These are phyloP conservation scores for Spilosoma lubricipeda DNA, from an alignment of 2,888 invertebrate species.

Conservation along the genomic window DNA sequence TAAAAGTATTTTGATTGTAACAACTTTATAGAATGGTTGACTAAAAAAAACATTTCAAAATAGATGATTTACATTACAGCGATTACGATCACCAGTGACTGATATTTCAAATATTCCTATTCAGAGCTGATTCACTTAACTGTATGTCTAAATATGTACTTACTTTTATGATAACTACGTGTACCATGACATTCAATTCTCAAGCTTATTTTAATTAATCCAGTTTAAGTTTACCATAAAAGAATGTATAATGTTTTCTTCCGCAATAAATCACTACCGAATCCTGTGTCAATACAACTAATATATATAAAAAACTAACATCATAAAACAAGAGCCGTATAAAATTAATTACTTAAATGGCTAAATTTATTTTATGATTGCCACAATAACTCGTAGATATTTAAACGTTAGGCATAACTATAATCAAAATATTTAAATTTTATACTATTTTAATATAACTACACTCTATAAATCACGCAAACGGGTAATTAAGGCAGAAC, in stretches of 20 bases:
- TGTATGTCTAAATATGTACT: neutral
- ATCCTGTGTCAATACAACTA: conserved; percentile 16
- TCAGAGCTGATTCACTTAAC: neutral
- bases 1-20: neutral
- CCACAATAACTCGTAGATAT: conserved; percentile 39
- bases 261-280: conserved; percentile 14
- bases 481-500: conserved; percentile 40
- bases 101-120: neutral
- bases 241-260: neutral
- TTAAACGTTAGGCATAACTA: conserved; percentile 32
- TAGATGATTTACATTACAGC: too few species aligned
- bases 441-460: conserved; percentile 35
- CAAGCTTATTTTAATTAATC: neutral
- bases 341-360: conserved; percentile 34
- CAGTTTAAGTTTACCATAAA: neutral
- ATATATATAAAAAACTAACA: conserved; percentile 10
- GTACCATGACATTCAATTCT: neutral
- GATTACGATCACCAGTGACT: too few species aligned
- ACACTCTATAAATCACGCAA: conserved; percentile 40
- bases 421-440: conserved; percentile 43
- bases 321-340: conserved; percentile 23
- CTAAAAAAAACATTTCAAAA: too few species aligned
- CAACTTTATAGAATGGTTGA: neutral
- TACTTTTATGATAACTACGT: neutral
- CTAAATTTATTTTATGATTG: conserved; percentile 37